Evolutionary conservation across 1,140 invertebrate genomes (phyloP).

Genomic region (Subanguina moxae): DNA sequence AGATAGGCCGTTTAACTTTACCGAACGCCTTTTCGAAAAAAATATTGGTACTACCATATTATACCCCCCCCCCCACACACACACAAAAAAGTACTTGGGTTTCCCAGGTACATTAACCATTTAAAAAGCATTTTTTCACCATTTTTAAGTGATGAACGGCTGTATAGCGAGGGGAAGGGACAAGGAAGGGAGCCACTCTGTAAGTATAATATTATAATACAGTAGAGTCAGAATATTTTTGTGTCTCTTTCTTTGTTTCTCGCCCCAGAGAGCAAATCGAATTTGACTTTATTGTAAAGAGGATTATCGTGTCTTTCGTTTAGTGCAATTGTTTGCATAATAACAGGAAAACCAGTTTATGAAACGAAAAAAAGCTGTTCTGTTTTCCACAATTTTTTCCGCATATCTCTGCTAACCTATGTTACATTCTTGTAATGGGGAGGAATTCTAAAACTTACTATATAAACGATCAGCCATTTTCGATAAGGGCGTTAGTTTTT

Average conservation of each 20-base stretch:
- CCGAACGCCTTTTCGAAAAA: too few relatives aligned
- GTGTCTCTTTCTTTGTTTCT: background rate
- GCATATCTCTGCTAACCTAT: background rate
- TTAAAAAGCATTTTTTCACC: too few relatives aligned
- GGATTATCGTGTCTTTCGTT: too few relatives aligned
- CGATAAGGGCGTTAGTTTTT: slow-evolving; percentile 17
- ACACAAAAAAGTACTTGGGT: too few relatives aligned
- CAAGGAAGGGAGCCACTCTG: too few relatives aligned
- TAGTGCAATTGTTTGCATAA: too few relatives aligned
- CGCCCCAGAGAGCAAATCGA: background rate
- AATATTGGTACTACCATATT: too few relatives aligned
- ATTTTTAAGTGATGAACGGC: too few relatives aligned
- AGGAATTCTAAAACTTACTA: slow-evolving; percentile 21
- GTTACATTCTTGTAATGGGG: slow-evolving; percentile 8
- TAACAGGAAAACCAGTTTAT: background rate
- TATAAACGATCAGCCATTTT: slow-evolving; percentile 27
- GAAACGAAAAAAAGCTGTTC: background rate
- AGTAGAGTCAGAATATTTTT: slow-evolving; percentile 16
- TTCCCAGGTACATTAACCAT: too few relatives aligned
- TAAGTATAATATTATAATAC: slow-evolving; percentile 24
- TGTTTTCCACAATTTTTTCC: background rate
- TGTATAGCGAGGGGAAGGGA: too few relatives aligned
- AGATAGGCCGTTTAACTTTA: too few relatives aligned
- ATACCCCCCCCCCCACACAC: too few relatives aligned
- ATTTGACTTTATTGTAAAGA: background rate